Base-by-base conservation (phyloP, 2,888 invertebrate species). In the Strigamia crassipes region DNA sequence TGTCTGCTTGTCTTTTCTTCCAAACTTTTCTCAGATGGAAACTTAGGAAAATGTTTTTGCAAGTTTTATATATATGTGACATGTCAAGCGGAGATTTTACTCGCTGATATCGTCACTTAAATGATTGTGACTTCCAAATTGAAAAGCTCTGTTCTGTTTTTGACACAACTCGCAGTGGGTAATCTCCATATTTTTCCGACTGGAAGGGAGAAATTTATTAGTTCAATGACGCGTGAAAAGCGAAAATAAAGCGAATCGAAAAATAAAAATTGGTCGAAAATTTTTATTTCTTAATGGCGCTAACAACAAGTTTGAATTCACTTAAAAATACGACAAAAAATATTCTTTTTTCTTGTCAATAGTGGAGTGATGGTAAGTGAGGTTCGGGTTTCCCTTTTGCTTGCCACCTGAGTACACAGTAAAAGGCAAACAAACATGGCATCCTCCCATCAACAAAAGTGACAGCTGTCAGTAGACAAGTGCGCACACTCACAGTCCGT, bases 1-100 rank as follows among this genome's bases (percentile, higher is more conserved):
- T 73, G 73, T 73, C 73, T 73, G 73, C 73, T 73, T 73, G 73
- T 73, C 73, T 73, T 73, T 73, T 73, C 73, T 73, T 73, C 73
- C 73, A 73, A 73, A 73, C 73, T 73, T 73, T 73, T 73, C 73
- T 23, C 73, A 73, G 73, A 73, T 73, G 73, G 73, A 73, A 73
- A 73, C 73, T 73, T 73, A 73, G 73, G 73, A 73, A 73, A 73
- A 73, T 73, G 73, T 73, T 73, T 73, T 31, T 73, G 73, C 73
- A 73, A 73, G 73, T 73, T 73, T 51, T 73, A 73, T 73, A 73
- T 73, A 73, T 73, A 73, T 31, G 56, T 56, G 56, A 56, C 56
- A 56, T 56, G 73, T 73, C 73, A 73, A 73, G 73, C 31, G 73
- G 73, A 73, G 73, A 73, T 73, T 73, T 73, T 73, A 73, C 31